Percentiles rank a stretch among this genome's conserved stretches.
phyloP scores from a whole-genome alignment of 2,797 vertebrate species.

The Sebastes steindachneri region DNA sequence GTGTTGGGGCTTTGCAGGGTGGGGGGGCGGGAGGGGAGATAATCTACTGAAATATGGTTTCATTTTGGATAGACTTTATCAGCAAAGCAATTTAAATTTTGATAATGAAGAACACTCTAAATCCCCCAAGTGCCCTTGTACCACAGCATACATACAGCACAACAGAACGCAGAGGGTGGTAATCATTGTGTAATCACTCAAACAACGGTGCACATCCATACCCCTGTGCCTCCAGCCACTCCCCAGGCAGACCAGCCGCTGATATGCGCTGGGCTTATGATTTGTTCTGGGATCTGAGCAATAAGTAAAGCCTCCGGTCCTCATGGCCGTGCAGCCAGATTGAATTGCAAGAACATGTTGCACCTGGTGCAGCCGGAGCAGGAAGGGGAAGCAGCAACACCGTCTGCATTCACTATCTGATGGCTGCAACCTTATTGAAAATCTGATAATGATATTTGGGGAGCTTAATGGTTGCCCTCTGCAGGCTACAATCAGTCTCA shows the following conservation, averaged over 20 bases:
- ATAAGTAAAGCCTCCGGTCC: constrained; percentile 69
- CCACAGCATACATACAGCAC: constrained; percentile 32
- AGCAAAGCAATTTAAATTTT: constrained; percentile 74
- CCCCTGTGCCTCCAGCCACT: constrained; percentile 48
- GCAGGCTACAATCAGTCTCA: constrained; percentile 72
- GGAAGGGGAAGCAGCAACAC: constrained; percentile 24
- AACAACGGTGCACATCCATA: constrained; percentile 63
- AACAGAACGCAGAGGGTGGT: constrained; percentile 62
- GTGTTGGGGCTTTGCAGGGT: constrained; percentile 39
- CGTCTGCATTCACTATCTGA: constrained; percentile 64
- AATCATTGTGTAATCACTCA: constrained; percentile 77
- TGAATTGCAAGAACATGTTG: constrained; percentile 73
- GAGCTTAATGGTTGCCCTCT: constrained; percentile 73
- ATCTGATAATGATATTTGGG: constrained; percentile 76
- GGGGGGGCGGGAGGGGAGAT: neutral
- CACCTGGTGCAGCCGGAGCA: constrained; percentile 65
- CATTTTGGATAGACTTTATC: constrained; percentile 76
- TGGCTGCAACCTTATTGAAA: constrained; percentile 74
- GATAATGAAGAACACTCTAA: constrained; percentile 75
- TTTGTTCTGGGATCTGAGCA: constrained; percentile 75
- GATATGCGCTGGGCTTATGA: constrained; percentile 67
- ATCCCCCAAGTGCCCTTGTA: constrained; percentile 68
- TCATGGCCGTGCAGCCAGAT: constrained; percentile 71
- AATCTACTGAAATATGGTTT: constrained; percentile 74
- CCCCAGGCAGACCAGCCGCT: constrained; percentile 51